Evolutionary conservation across 2,888 invertebrate genomes (phyloP), one percentile per base, ranked within the genome.

Genomic region (Drosophila quasianomalipes): DNA sequence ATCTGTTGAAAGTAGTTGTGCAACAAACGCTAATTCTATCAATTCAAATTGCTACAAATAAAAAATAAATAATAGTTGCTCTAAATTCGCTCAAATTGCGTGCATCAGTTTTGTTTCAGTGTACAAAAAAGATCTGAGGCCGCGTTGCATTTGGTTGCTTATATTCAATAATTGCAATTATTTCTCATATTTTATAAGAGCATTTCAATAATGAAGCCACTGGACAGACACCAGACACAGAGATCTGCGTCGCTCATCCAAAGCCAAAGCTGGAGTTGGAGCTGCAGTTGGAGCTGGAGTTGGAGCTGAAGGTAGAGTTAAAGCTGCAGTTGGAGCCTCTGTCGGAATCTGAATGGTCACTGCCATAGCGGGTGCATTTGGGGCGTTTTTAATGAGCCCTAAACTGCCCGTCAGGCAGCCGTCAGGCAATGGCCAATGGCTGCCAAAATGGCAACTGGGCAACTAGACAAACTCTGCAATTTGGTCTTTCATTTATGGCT

Each of bases 151-250:
- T 71, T 76, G 57, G 79, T 79, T 63, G 79, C 81, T 81, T 81
- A 78, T 75, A 64, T 78, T 75, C 83, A 85, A 88, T 85, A 85
- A 88, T 88, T 85, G 89, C 89, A 85, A 83, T 85, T 88, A 88
- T 88, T 88, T 85, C 78, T 85, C 89, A 85, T 85, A 88, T 85
- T 85, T 82, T 82, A 82, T 82, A 75, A 82, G 82, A 71, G 41
- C 80, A 82, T 80, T 82, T 82, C 77, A 82, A 82, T 85, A 85
- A 85, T 85, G 85, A 85, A 85, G 85, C 73, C 74, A 70, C 47
- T 64, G 14, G 66, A 66, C 44, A 33, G 58, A 53, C 54, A 22
- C 30, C 30, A 58, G 22, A 22, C 30, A 55, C 39, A 57, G 57
- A 57, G 28, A 30, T 19, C 12, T 52, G 58, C 28, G 31, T 39